These are phyloP conservation scores for Malurus melanocephalus DNA, from an alignment of 2,113 vertebrate genomes.

Conservation along the genomic window DNA sequence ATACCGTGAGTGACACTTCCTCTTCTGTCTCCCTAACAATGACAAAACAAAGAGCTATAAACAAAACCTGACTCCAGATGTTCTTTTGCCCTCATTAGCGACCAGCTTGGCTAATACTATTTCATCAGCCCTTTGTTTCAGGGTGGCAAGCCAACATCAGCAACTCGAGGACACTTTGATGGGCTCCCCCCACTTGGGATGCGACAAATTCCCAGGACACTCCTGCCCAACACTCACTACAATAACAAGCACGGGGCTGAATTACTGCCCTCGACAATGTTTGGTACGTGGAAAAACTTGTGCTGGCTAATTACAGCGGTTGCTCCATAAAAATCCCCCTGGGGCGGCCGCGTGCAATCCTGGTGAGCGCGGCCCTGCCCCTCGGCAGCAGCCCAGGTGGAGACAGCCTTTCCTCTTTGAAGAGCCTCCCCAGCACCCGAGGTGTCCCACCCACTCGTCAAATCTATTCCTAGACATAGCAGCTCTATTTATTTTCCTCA, in stretches of 20 bases:
- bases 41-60: conserved; percentile 56
- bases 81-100: conserved; percentile 51
- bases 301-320: conserved; percentile 23
- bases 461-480: conserved; percentile 54
- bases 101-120: conserved; percentile 46
- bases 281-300: conserved; percentile 64
- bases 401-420: neutral
- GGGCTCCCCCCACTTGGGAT: conserved; percentile 18
- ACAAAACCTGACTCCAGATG: conserved; percentile 54
- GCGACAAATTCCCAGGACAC: conserved; percentile 42
- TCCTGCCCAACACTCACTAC: conserved; percentile 50
- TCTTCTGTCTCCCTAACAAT: conserved; percentile 50
- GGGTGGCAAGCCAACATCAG: conserved; percentile 62
- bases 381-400: neutral
- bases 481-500: conserved; percentile 27
- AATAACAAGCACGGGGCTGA: conserved; percentile 33
- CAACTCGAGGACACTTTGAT: conserved; percentile 35
- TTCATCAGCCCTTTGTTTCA: conserved; percentile 62
- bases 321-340: conserved; percentile 38
- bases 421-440: neutral
- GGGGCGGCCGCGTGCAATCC: neutral
- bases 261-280: conserved; percentile 52
- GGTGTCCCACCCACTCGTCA: conserved; percentile 13
- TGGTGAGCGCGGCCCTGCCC: neutral
- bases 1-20: conserved; percentile 43